Evolutionary conservation across 92 coral and sea anemone genomes (phyloP), one percentile per base, ranked within the genome.

Genomic region (Epizoanthus rinbou): DNA sequence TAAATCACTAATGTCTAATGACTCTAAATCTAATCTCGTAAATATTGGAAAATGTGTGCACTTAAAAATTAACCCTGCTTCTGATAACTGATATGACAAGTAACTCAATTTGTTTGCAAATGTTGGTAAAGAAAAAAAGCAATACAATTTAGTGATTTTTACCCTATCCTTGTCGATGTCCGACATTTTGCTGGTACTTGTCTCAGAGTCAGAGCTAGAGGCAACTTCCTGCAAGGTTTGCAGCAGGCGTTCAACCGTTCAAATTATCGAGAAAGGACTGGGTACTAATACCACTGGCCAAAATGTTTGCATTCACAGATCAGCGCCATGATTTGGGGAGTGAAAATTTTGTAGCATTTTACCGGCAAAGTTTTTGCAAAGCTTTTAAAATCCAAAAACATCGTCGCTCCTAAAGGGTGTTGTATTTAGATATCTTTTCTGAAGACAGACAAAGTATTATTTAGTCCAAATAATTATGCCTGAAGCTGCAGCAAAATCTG

Each of bases 381-480:
- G 54, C 54, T 50, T 37, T 41, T 62, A 7, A 8, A 60, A 78
- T 78, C 82, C 82, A 14, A 69, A 43, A 39, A 21, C 82, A 78
- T 58, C 69, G 71, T 37, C 54, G 24, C 39, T 59, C 19, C 57
- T 9, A 60, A 25, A 9, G 31, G 41, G 53, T 74, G 50, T 11
- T 67, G 21, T 31, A 35, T 80, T 50, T 54, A 24, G 45, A 59
- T n/a, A 57, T 18, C 31, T 17, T 53, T 17, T 39, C 35, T 57
- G 22, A 57, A 37, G 35, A 67, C 25, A 81, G 6, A 67, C 35
- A 18, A n/a, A 81, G 2, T 69, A 56, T 67, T 50, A 1, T 69
- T 81, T 2, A 57, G 31, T 41, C 59, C 45, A 56, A 45, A 86
- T 43, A 80, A 92, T 81, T 56, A 95, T 95, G 98, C 98, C 97